phyloP scores from a whole-genome alignment of 2,797 vertebrate species.

The Anableps anableps region DNA sequence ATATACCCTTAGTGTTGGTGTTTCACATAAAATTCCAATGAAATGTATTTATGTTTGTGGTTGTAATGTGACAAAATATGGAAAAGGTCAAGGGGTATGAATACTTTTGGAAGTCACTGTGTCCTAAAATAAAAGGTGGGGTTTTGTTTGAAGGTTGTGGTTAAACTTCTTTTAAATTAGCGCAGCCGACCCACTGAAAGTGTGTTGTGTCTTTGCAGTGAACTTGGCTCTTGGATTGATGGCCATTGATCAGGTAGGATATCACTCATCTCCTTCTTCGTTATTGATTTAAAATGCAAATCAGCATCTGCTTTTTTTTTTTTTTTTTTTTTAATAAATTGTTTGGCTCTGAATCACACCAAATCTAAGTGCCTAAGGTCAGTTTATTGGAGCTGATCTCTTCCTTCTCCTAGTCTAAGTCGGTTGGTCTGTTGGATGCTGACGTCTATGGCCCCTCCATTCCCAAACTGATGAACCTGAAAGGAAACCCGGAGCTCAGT shows the following conservation, averaged over 20 bases:
- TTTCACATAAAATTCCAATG: too few relatives aligned
- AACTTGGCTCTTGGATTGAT: slow-evolving; percentile 91
- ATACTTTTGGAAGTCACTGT: too few relatives aligned
- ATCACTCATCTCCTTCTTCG: neutral
- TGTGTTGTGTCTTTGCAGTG: slow-evolving; percentile 79
- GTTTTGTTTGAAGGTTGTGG: neutral
- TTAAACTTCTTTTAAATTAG: neutral
- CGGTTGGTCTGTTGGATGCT: slow-evolving; percentile 92
- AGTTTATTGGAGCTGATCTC: neutral
- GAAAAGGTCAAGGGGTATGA: too few relatives aligned
- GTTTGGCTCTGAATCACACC: neutral
- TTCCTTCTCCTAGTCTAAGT: slow-evolving; percentile 82
- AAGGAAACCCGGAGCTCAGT: slow-evolving; percentile 91
- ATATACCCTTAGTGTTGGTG: too few relatives aligned
- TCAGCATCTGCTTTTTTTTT: too few relatives aligned
- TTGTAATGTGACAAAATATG: too few relatives aligned
- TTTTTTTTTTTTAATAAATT: neutral
- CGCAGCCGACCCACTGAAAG: neutral
- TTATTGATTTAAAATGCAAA: neutral
- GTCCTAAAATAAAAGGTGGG: neutral
- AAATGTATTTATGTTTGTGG: too few relatives aligned
- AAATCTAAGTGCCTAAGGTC: neutral
- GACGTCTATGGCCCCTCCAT: slow-evolving; percentile 94
- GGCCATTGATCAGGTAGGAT: slow-evolving; percentile 87
- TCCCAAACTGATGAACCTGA: slow-evolving; percentile 97